Base-by-base conservation (phyloP, 2,888 invertebrate species). In the Athalia rosae region DNA sequence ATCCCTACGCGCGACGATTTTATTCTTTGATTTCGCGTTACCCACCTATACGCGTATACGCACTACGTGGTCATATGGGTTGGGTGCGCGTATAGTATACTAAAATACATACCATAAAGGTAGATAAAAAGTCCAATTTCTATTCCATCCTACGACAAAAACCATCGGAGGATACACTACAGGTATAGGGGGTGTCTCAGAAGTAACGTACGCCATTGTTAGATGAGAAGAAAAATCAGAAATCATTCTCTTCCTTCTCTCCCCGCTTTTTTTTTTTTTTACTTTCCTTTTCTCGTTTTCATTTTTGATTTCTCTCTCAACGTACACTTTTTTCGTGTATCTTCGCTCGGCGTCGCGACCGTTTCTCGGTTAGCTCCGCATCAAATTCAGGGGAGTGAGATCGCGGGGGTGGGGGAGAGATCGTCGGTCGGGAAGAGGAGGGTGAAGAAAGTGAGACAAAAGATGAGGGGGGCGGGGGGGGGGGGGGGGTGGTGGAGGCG, bases 111-210 rank as follows among this genome's bases (percentile, higher is more conserved):
- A 28, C 28, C 28, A 28, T 2, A 28, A 2, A 61, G 61, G 61
- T 28, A 62, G 62, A 63, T n/a, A 45, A 58, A 71, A 71, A 71
- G 58, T 71, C 45, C 71, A 71, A 71, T 71, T 71, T 45, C 71
- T 48, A 67, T 67, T 67, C 53, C 41, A 28, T 28, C n/a, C n/a
- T n/a, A 28, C 28, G 28, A 28, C 28, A 28, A 28, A 28, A 28
- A 28, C 28, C 28, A 28, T 28, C 28, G 28, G 2, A 28, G 28
- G 28, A 28, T 28, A n/a, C n/a, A n/a, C n/a, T n/a, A n/a, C n/a
- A n/a, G n/a, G n/a, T n/a, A n/a, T n/a, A n/a, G n/a, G n/a, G n/a
- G n/a, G n/a, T n/a, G n/a, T n/a, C n/a, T n/a, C n/a, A n/a, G n/a
- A n/a, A n/a, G n/a, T n/a, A n/a, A n/a, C n/a, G n/a, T n/a, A n/a